These are phyloP conservation scores for Botia kubotai DNA, from an alignment of 2,797 vertebrate genomes.

Conservation along the genomic window DNA sequence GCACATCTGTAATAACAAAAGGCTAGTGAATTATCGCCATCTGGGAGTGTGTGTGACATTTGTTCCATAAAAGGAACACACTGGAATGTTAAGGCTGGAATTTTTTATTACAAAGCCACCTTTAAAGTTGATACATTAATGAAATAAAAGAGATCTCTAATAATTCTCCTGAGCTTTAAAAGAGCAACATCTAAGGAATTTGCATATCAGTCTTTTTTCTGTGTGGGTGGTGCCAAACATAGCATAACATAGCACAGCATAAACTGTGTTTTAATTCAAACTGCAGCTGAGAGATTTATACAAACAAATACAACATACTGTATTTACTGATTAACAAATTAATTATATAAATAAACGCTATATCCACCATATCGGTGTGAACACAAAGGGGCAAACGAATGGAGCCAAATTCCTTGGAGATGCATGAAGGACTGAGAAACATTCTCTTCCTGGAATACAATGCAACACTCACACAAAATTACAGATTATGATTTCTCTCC, in stretches of 20 bases:
- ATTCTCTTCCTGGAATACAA: constrained; percentile 39
- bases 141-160: too few relatives aligned
- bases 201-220: constrained; percentile 20
- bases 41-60: neutral
- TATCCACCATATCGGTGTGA: neutral
- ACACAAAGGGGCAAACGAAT: constrained; percentile 5
- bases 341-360: constrained; percentile 12
- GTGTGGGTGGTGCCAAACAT: constrained; percentile 21
- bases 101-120: neutral
- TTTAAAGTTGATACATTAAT: too few relatives aligned
- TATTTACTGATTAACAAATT: constrained; percentile 1
- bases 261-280: constrained; percentile 1
- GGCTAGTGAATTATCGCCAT: constrained; percentile 14
- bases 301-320: neutral
- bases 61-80: neutral
- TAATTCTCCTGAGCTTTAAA: too few relatives aligned
- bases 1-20: constrained; percentile 37
- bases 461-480: constrained; percentile 46
- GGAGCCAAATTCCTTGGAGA: neutral
- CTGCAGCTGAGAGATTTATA: neutral
- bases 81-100: neutral
- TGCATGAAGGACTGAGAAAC: neutral
- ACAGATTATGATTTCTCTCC: constrained; percentile 54
- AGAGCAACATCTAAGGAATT: neutral
- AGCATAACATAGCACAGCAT: neutral